Evolutionary conservation across 2,113 vertebrate genomes (phyloP), one percentile per base, ranked within the genome.

Genomic region (Heterotilapia buettikoferi): DNA sequence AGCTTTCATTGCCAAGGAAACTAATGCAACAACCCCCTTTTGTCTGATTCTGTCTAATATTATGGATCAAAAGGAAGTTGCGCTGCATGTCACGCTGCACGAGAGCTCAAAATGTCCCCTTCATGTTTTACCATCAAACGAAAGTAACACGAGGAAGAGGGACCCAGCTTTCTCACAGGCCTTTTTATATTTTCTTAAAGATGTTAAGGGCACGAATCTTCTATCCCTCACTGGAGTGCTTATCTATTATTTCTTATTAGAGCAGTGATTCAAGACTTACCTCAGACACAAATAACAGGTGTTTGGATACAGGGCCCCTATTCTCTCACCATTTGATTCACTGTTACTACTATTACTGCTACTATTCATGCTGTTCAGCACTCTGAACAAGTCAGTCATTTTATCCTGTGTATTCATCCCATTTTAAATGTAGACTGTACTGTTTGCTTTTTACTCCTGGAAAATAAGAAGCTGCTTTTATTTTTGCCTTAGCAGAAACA

Each of bases 1-100:
- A 73, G 88, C 87, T 87, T 88, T 90, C 88, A 93, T 94, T 86
- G 87, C 93, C 91, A 93, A 53, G 94, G 93, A 94, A 90, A 92
- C 92, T 82, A 92, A 95, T 92, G 90, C 38, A 88, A 26, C 86
- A 50, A 16, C 50, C 61, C 26, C 9, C 85, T 88, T 84, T 89
- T 88, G 84, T 92, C 80, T 85, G 40, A 81, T 84, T 84, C 56
- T 36, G 5, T 83, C 82, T 53, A 81, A 52, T 84, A 53, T 68
- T 10, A 38, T n/a, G 19, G 90, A 93, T 94, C 87, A 93, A 95
- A 94, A 91, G 91, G 81, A 90, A 90, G 68, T 83, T 82, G 84
- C 59, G n/a, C 31, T 56, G 36, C 47, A 12, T 84, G 66, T 83
- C 78, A 79, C 5, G 8, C 50, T 76, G 81, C 59, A 66, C 8